Evolutionary conservation across 2,797 vertebrate genomes (phyloP).

Genomic region (Threskiornis aethiopicus): DNA sequence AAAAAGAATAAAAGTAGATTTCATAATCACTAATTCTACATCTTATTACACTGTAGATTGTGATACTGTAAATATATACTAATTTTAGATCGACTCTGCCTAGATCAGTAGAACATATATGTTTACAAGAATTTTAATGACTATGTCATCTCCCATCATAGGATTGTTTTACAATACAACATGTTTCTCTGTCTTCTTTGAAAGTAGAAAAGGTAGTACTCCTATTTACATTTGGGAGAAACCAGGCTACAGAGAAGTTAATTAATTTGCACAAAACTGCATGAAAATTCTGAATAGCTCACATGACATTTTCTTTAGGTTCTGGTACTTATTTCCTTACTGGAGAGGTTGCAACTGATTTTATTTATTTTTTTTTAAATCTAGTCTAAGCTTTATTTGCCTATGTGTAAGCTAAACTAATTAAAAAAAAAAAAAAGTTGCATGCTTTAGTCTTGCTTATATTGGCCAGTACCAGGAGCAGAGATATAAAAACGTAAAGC

Average conservation of each 20-base stretch:
- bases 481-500: background rate
- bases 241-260: background rate
- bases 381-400: background rate
- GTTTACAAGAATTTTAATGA: background rate
- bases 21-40: background rate
- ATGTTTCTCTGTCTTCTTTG: background rate
- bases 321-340: background rate
- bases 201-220: background rate
- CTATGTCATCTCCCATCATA: background rate
- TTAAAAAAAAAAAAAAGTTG: background rate
- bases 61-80: background rate
- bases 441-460: background rate
- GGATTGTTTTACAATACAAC: background rate
- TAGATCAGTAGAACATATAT: background rate
- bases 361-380: background rate
- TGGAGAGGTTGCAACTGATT: background rate
- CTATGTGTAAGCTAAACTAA: background rate
- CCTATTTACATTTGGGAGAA: background rate
- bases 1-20: background rate
- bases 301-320: background rate
- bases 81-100: background rate
- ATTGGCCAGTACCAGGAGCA: background rate
- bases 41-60: background rate
- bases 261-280: background rate
- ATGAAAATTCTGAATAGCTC: background rate